These are phyloP conservation scores for Pachymerium ferrugineum DNA, from an alignment of 2,888 invertebrate species.

Conservation along the genomic window DNA sequence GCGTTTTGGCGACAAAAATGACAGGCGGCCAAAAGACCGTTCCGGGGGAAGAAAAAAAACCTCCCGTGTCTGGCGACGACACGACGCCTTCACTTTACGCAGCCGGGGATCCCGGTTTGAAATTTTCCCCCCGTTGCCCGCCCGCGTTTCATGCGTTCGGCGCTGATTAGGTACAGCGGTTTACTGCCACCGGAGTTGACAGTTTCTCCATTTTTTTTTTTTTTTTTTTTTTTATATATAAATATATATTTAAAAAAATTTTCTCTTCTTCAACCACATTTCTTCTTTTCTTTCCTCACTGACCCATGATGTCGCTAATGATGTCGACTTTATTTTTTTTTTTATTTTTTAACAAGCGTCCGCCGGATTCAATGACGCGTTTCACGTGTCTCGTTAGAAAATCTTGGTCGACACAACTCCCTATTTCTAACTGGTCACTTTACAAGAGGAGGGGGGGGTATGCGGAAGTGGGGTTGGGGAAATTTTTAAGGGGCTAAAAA, in stretches of 20 bases:
- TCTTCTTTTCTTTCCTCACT: background rate
- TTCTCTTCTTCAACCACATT: background rate
- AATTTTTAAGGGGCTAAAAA: background rate
- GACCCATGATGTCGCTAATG: background rate
- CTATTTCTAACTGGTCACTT: background rate
- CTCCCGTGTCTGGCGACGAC: conserved; percentile 21
- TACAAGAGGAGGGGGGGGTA: background rate
- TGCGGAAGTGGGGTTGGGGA: background rate
- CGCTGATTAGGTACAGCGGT: conserved; percentile 20
- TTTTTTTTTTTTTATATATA: background rate
- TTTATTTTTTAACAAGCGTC: conserved; percentile 7
- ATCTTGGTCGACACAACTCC: background rate
- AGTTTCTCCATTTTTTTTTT: background rate
- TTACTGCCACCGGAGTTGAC: conserved; percentile 1
- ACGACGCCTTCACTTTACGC: conserved; percentile 22
- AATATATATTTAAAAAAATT: no score
- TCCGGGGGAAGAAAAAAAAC: background rate
- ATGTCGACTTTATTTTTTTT: no score
- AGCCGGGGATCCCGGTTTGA: background rate
- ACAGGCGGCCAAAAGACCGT: conserved; percentile 22
- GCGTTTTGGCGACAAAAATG: background rate
- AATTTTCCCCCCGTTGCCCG: conserved; percentile 1
- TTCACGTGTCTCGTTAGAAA: background rate
- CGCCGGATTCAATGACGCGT: background rate
- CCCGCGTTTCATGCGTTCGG: conserved; percentile 14